Evolutionary conservation across 2,888 invertebrate genomes (phyloP), one percentile per base, ranked within the genome.

Genomic region (Drosophila meridiana): DNA sequence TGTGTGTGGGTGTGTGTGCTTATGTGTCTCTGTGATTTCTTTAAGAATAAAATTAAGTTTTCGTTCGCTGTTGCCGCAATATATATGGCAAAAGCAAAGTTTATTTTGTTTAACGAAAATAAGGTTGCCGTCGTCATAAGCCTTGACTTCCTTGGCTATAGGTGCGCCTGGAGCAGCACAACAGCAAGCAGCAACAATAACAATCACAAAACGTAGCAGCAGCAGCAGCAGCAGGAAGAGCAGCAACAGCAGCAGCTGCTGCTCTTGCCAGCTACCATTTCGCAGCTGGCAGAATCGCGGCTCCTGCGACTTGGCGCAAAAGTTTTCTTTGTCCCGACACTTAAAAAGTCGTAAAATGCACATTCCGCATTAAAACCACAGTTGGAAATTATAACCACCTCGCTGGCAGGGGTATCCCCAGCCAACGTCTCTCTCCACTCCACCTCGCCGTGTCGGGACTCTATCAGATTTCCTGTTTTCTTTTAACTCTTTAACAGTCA

Each of bases 281-380:
- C 32, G 36, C 36, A 60, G 48, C 58, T 53, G 48, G 56, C 34
- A 57, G 50, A 36, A 26, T 9, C 65, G 36, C 11, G 53, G 11
- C 45, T 56, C 43, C 40, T 59, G 59, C 60, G 47, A 73, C 69
- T 75, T 63, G 72, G 55, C 47, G 64, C 66, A 69, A 82, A 88
- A 83, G 66, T 88, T 86, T 88, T 88, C 75, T 86, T 88, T 83
- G 77, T 65, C 74, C 77, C 71, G 78, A 79, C 89, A 89, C 89
- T 87, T 82, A 87, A 87, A 87, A 86, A 82, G 89, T 82, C 89
- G 78, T 86, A 86, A 86, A 86, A 86, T 89, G 87, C 86, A 89
- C 82, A 89, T 84, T 82, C 76, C 84, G 73, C 82, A 83, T 68
- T 77, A 83, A 83, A 80, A 75, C 76, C 83, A 75, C 81, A 86